A percentile compares a stretch with the other conserved stretches of the same genome.
These are phyloP conservation scores for Trichoplusia ni DNA, from an alignment of 1,140 invertebrate genomes.

Conservation along the genomic window DNA sequence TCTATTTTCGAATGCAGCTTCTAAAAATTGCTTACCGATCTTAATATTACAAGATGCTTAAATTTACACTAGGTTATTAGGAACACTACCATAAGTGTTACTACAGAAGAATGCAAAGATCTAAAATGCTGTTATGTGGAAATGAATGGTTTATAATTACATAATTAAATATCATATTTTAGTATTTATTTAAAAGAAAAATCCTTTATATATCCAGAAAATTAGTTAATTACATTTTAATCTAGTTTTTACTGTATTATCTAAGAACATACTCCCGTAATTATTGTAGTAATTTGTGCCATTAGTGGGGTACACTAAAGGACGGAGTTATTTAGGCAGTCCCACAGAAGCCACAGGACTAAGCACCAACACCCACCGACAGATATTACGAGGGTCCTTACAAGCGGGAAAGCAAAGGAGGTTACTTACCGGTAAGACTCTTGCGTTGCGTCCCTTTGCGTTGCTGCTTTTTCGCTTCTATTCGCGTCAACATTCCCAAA, in stretches of 20 bases:
- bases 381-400: conserved; percentile 48
- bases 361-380: conserved; percentile 42
- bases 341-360: conserved; percentile 38
- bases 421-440: conserved; percentile 90
- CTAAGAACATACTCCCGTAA: conserved; percentile 5
- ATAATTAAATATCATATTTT: background rate
- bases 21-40: conserved; percentile 14
- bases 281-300: background rate
- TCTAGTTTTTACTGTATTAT: conserved; percentile 14
- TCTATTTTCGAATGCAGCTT: background rate
- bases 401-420: conserved; percentile 73
- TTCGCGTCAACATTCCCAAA: conserved; percentile 52
- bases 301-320: conserved; percentile 44
- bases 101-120: conserved; percentile 23
- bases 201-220: background rate
- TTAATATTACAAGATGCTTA: conserved; percentile 19
- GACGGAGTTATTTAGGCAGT: conserved; percentile 40
- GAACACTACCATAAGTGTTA: conserved; percentile 22
- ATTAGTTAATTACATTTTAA: conserved; percentile 19
- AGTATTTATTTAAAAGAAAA: conserved; percentile 7
- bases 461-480: conserved; percentile 96
- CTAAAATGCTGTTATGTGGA: conserved; percentile 30
- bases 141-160: conserved; percentile 6
- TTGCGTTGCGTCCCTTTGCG: conserved; percentile 86
- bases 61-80: conserved; percentile 27